These are phyloP conservation scores for Agapostemon virescens DNA, from an alignment of 2,888 invertebrate species.

Conservation along the genomic window DNA sequence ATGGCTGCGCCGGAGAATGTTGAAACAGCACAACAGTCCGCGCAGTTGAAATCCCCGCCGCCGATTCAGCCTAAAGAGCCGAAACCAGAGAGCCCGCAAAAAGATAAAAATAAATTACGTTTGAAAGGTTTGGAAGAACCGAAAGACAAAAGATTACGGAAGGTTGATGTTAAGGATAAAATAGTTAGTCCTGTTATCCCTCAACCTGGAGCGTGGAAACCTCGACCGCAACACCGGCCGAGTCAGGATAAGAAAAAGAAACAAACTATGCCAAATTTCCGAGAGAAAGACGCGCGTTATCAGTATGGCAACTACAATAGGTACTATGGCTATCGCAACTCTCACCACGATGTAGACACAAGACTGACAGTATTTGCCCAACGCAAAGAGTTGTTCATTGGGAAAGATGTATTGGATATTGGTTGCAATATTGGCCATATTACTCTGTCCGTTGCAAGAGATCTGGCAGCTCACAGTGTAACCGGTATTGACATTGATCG, in stretches of 20 bases:
- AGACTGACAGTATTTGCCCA: slow-evolving; percentile 91
- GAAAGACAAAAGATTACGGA: slow-evolving; percentile 81
- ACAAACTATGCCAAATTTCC: slow-evolving; percentile 83
- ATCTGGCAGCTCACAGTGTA: slow-evolving; percentile 91
- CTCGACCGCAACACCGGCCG: slow-evolving; percentile 81
- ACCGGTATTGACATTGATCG: slow-evolving; percentile 97
- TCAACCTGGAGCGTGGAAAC: slow-evolving; percentile 93
- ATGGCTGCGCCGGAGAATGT: slow-evolving; percentile 23
- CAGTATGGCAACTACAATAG: slow-evolving; percentile 98
- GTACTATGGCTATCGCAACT: slow-evolving; percentile 97
- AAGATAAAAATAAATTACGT: slow-evolving; percentile 74
- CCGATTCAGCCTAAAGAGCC: slow-evolving; percentile 58
- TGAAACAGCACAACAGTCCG: slow-evolving; percentile 29
- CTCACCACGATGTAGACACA: slow-evolving; percentile 90
- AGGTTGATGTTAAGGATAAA: slow-evolving; percentile 90
- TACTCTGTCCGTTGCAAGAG: slow-evolving; percentile 93
- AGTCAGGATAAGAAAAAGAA: slow-evolving; percentile 80
- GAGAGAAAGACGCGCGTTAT: slow-evolving; percentile 89
- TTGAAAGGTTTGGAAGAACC: slow-evolving; percentile 76
- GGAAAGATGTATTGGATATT: slow-evolving; percentile 96
- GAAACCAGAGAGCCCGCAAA: slow-evolving; percentile 68
- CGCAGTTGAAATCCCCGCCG: slow-evolving; percentile 36
- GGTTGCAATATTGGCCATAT: slow-evolving; percentile 99
- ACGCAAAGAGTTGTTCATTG: slow-evolving; percentile 90
- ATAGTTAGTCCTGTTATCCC: slow-evolving; percentile 96